Evolutionary conservation across 2,888 invertebrate genomes (phyloP), one percentile per base, ranked within the genome.

Genomic region (Cancer borealis): DNA sequence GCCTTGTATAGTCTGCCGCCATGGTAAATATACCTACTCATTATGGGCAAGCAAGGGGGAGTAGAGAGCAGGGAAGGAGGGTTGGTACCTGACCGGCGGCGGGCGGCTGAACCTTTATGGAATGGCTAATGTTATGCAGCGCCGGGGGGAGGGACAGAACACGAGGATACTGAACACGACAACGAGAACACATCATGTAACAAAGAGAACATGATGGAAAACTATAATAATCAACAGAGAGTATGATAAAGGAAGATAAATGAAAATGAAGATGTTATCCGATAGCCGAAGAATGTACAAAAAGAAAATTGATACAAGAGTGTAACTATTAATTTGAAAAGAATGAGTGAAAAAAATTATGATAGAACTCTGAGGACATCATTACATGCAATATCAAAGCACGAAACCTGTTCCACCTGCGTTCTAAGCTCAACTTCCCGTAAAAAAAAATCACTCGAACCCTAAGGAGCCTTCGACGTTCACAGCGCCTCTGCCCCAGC

Each of bases 11-110:
- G 79, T 30, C 79, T 79, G 30, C 79, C 30, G 79, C 79, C 79
- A 79, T 30, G 79, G 79, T 79, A 79, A 79, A 79, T 79, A 79
- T 79, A 79, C 79, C 79, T 79, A 30, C 79, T 79, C 79, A 79
- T 79, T 79, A 79, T 79, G 79, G 79, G 8, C 79, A 30, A 30
- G 30, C 79, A 79, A 10, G 30, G 79, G 30, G 30, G 79, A 21
- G 30, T 1, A 14, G 30, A 30, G 79, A 30, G 30, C 79, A 79
- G 30, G 26, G 79, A 10, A 12, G 79, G 79, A 79, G 79, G 30
- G 79, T 30, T 14, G 73, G 79, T 79, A 79, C 79, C 26, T 79
- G 79, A 21, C 79, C 30, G 30, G 79, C 79, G 79, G 79, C 79
- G 79, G 30, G 79, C 79, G 79, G 79, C 79, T 79, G 79, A 79